A percentile compares a stretch with the other conserved stretches of the same genome.
Evolutionary conservation across 2,113 vertebrate species (phyloP).

Genomic region (Sapayoa aenigma): DNA sequence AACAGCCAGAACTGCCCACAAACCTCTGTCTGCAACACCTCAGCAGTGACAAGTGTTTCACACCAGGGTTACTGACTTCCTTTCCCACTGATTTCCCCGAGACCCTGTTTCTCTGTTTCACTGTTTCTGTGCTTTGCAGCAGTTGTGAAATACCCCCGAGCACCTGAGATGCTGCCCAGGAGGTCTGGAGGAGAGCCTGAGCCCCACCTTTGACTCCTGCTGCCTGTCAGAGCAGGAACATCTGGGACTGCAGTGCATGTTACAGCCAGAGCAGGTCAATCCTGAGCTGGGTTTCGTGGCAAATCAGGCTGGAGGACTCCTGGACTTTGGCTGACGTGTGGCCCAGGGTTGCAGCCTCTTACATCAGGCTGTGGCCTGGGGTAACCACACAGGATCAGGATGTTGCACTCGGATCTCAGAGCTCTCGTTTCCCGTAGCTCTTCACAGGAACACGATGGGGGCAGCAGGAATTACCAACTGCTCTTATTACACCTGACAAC

Average conservation of each 20-base stretch:
- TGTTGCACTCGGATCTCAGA: neutral
- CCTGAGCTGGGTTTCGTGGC: neutral
- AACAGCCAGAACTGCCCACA: neutral
- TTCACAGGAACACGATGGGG: neutral
- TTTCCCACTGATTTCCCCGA: neutral
- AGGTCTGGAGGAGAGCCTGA: neutral
- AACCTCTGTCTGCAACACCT: neutral
- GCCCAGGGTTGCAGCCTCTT: neutral
- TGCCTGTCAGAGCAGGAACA: neutral
- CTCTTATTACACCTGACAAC: neutral
- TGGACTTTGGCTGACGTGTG: neutral
- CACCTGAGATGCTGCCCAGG: neutral
- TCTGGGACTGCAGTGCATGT: rapidly evolving
- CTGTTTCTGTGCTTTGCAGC: neutral
- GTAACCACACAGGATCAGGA: neutral
- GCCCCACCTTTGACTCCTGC: neutral
- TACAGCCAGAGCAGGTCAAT: neutral
- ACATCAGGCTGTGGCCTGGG: neutral
- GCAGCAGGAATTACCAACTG: neutral
- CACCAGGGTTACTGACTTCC: neutral
- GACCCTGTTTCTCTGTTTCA: no score
- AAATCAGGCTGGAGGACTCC: neutral
- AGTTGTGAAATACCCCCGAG: neutral
- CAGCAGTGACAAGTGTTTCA: rapidly evolving
- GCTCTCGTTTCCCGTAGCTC: neutral